Evolutionary conservation across 2,888 invertebrate genomes (phyloP).

Genomic region (Chymomyza fuscimana): DNA sequence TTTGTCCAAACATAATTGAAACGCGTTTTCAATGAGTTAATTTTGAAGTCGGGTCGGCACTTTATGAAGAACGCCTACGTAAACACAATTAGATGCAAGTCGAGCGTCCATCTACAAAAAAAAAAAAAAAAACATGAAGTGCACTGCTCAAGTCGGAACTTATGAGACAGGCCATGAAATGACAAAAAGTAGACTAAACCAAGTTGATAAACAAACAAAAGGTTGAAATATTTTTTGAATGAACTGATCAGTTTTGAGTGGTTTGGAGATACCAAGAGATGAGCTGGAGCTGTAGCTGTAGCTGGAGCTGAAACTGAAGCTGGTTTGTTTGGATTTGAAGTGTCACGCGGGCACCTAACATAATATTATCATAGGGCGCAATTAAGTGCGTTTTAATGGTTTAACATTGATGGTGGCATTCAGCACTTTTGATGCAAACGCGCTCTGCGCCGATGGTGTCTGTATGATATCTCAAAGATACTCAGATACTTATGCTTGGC

Average conservation of each 20-base stretch:
- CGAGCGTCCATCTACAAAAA: conserved; percentile 27
- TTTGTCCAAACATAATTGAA: conserved; percentile 72
- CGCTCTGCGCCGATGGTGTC: conserved; percentile 5
- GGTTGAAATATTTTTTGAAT: conserved; percentile 35
- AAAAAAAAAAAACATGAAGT: conserved; percentile 5
- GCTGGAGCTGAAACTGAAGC: background rate
- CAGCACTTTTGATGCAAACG: conserved; percentile 1
- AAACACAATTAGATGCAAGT: conserved; percentile 67
- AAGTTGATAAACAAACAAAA: conserved; percentile 55
- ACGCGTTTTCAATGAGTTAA: conserved; percentile 70
- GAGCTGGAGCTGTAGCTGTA: background rate
- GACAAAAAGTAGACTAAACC: conserved; percentile 71
- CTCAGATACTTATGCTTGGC: conserved; percentile 36
- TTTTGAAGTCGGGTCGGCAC: conserved; percentile 50
- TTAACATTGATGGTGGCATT: conserved; percentile 29
- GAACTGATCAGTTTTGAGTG: conserved; percentile 26
- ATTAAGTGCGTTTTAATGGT: conserved; percentile 64
- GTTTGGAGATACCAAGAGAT: background rate
- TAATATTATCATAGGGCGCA: conserved; percentile 59
- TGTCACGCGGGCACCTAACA: conserved; percentile 51
- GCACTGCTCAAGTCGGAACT: conserved; percentile 18
- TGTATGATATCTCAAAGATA: background rate
- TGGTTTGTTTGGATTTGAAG: conserved; percentile 29
- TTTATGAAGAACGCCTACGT: conserved; percentile 59
- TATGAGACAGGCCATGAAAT: conserved; percentile 55